These are phyloP conservation scores for Eptesicus fuscus DNA, from an alignment of 2,113 vertebrate species.

Conservation along the genomic window DNA sequence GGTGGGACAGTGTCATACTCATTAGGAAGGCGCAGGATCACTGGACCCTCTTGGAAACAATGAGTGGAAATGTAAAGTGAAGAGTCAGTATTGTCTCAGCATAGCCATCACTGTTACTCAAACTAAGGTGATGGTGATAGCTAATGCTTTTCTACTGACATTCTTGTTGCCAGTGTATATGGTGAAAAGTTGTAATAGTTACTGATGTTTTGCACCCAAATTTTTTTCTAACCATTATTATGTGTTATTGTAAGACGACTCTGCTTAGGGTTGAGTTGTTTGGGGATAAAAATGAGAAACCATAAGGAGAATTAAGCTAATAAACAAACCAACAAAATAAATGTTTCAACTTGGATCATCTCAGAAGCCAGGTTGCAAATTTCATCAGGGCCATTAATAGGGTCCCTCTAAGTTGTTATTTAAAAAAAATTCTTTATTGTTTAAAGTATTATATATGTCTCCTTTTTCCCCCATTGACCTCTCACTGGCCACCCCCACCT, in stretches of 20 bases:
- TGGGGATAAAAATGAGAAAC: neutral
- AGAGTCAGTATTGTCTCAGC: neutral
- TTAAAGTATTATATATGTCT: no score
- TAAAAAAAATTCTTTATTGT: no score
- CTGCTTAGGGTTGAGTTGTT: neutral
- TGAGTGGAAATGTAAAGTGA: neutral
- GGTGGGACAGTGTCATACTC: neutral
- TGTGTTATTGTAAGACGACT: neutral
- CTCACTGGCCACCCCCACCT: no score
- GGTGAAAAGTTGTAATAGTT: neutral
- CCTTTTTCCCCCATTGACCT: no score
- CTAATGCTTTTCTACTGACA: neutral
- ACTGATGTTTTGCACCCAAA: neutral
- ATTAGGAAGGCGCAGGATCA: neutral
- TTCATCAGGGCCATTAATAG: neutral
- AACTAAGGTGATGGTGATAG: neutral
- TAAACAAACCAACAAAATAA: neutral
- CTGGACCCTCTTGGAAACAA: neutral
- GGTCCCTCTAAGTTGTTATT: neutral
- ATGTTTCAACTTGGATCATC: neutral
- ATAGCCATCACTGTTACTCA: neutral
- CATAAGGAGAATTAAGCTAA: neutral
- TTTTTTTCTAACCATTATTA: neutral
- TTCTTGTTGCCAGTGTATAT: neutral
- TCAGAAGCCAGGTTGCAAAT: neutral